These are phyloP conservation scores for Drosophila bunnanda DNA, from an alignment of 2,888 invertebrate genomes.

Conservation along the genomic window DNA sequence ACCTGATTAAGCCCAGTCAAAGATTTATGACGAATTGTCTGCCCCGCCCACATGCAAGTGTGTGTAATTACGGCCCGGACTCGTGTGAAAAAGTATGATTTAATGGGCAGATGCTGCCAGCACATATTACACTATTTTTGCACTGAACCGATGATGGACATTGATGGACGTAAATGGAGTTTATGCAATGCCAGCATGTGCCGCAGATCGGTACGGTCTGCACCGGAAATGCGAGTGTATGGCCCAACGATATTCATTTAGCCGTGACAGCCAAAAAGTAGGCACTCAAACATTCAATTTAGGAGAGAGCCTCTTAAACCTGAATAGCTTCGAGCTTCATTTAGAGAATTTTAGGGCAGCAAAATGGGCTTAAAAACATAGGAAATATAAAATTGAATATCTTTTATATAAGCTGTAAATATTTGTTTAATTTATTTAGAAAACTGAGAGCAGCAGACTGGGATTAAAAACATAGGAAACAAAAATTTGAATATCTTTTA, in stretches of 20 bases:
- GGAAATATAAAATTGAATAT: too few relatives aligned
- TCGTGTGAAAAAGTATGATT: slow-evolving; percentile 22
- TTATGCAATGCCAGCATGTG: slow-evolving; percentile 29
- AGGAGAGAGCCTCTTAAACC: not conserved
- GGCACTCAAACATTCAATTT: slow-evolving; percentile 1
- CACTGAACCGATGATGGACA: slow-evolving; percentile 30
- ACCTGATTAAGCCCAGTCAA: slow-evolving; percentile 35
- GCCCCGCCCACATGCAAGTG: slow-evolving; percentile 4
- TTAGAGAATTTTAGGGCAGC: too few relatives aligned
- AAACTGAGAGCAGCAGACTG: too few relatives aligned
- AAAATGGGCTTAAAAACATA: too few relatives aligned
- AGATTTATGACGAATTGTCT: slow-evolving; percentile 41
- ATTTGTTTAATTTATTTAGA: too few relatives aligned
- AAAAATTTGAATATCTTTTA: too few relatives aligned
- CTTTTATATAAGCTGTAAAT: too few relatives aligned
- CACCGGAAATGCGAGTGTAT: not conserved
- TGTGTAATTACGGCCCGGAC: slow-evolving; percentile 19
- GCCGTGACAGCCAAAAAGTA: slow-evolving; percentile 5
- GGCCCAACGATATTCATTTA: slow-evolving; percentile 6
- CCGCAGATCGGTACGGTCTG: slow-evolving; percentile 12
- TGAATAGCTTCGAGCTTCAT: not conserved
- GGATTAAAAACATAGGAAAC: too few relatives aligned
- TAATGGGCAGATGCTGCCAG: slow-evolving; percentile 47
- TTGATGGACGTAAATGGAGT: slow-evolving; percentile 46
- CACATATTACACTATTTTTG: slow-evolving; percentile 40